Evolutionary conservation across 2,888 invertebrate genomes (phyloP), one percentile per base, ranked within the genome.

Genomic region (Horisme vitalbata): DNA sequence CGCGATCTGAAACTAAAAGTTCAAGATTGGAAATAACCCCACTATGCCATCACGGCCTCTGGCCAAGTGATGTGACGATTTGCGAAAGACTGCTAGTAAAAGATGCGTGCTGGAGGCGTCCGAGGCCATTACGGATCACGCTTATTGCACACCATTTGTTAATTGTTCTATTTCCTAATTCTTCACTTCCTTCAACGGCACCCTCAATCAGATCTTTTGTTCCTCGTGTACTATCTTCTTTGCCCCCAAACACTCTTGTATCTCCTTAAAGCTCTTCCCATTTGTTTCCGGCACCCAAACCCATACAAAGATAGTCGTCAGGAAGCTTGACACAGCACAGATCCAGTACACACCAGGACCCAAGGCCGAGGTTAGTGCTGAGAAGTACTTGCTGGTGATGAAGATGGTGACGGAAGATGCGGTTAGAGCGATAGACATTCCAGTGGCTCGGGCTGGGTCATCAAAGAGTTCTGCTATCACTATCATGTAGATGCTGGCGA

Each of bases 261-360:
- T 83, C 44, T 85, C 80, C 4, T 55, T 50, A 26, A 83, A 79
- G 5, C 65, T 65, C 34, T 72, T 83, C 0, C 80, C 80, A 20
- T 80, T 84, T 0, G 83, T 85, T 45, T 85, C 84, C 0, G 84
- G 83, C 0, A 84, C 32, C 45, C 63, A 77, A 4, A 76, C 56
- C 7, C 62, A 30, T 1, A 82, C 57, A 13, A 80, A 72, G 0
- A 65, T 2, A 14, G 62, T 60, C 0, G 75, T 39, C 0, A 81
- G 11, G 0, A 78, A 70, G 24, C 51, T 68, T 63, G 0, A 57
- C 41, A 14, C 71, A 61, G 30, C 41, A 20, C 41, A 37, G 5
- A 51, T 23, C 30, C 53, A 56, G 14, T 37, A 38, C 0, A 56
- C 38, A 4, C 45, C 41, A 18, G 80, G 66, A 0, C 83, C 84